These are phyloP conservation scores for Myioborus melanocephalus DNA, from an alignment of 2,797 vertebrate species.

Conservation along the genomic window DNA sequence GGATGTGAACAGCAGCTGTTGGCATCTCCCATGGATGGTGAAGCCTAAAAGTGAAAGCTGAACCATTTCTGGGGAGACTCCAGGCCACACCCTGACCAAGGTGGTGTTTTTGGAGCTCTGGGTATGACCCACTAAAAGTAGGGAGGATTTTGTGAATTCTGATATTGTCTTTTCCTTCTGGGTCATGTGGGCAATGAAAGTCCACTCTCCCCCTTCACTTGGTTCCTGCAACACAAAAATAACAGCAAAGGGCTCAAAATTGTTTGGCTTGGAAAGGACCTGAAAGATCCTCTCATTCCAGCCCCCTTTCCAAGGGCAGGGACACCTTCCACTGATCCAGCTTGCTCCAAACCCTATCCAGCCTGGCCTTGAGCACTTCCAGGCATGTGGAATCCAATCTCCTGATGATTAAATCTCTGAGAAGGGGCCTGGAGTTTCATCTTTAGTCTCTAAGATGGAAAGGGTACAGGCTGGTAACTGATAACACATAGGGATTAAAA, in stretches of 20 bases:
- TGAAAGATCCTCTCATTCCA: background rate
- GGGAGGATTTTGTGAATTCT: background rate
- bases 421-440: background rate
- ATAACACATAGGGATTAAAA: background rate
- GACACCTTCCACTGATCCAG: too few relatives aligned
- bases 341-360: background rate
- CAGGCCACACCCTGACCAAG: background rate
- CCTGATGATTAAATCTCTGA: background rate
- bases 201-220: background rate
- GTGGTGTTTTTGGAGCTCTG: background rate
- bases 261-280: background rate
- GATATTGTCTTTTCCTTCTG: background rate
- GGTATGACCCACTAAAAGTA: accelerated
- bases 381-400: background rate
- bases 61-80: background rate
- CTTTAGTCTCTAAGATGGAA: background rate
- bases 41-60: background rate
- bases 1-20: accelerated
- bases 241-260: background rate
- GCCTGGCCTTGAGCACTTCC: background rate
- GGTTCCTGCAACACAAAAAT: background rate
- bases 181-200: accelerated
- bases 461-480: background rate
- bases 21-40: background rate
- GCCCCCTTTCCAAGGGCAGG: accelerated